Conservation (phyloP, 2,113 vertebrate genomes). For the Eurypyga helias region DNA sequence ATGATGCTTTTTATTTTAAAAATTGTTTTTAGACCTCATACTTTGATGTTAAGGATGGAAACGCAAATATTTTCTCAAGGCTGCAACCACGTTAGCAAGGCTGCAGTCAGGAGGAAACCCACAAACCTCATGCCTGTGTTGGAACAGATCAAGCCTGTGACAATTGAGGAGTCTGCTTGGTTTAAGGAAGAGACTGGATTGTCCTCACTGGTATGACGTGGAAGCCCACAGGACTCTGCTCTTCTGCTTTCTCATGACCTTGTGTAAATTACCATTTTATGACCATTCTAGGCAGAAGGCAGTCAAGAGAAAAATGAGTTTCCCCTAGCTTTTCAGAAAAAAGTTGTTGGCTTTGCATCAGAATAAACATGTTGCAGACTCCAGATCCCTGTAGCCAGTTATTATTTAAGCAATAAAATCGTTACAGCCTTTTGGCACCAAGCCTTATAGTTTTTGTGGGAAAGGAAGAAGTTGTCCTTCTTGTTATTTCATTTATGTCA, state of each 20-base stretch:
- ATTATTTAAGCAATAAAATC: constrained; percentile 49
- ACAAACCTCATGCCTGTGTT: not conserved
- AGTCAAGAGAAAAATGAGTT: not conserved
- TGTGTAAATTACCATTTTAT: constrained; percentile 22
- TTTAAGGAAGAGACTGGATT: not conserved
- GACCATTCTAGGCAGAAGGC: not conserved
- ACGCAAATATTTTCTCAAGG: not conserved
- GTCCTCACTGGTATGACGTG: not conserved
- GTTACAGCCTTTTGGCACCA: constrained; percentile 28
- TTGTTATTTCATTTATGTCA: constrained; percentile 51
- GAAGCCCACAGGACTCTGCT: not conserved
- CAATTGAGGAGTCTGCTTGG: not conserved
- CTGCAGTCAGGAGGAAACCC: not conserved
- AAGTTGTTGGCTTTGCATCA: constrained; percentile 31
- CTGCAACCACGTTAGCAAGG: not conserved
- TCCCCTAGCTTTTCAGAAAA: not conserved
- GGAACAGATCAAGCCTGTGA: not conserved
- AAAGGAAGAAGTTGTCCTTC: constrained; percentile 6
- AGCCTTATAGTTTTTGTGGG: constrained; percentile 16
- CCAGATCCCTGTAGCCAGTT: not conserved
- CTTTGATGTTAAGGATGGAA: not conserved
- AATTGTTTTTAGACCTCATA: not conserved
- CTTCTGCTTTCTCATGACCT: constrained; percentile 34
- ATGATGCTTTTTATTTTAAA: not conserved
- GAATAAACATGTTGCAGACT: constrained; percentile 41